A percentile compares a stretch with the other conserved stretches of the same genome.
These are phyloP conservation scores for Eolophus roseicapilla DNA, from an alignment of 2,113 vertebrate species.

Conservation along the genomic window DNA sequence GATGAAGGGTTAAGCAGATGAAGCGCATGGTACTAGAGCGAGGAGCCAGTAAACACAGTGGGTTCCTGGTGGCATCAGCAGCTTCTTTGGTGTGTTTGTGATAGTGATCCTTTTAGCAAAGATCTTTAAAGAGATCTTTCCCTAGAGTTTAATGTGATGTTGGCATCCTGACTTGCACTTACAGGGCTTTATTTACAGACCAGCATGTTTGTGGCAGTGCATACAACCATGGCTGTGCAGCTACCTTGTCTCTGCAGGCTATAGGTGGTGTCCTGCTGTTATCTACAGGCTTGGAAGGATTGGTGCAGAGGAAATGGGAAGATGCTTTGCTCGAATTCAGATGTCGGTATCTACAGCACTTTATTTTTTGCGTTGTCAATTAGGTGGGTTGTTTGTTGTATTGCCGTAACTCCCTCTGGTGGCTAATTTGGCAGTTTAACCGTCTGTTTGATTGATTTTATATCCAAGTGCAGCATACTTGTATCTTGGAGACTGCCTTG, in stretches of 20 bases:
- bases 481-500: not conserved
- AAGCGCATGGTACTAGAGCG: not conserved
- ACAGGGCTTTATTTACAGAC: not conserved
- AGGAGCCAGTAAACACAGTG: not conserved
- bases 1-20: not conserved
- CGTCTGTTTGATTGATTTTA: not conserved
- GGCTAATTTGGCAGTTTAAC: not conserved
- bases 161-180: accelerated
- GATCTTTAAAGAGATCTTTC: not conserved
- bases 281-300: not conserved
- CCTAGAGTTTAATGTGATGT: not conserved
- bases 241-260: not conserved
- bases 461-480: not conserved
- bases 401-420: slow-evolving; percentile 34
- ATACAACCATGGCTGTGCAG: accelerated
- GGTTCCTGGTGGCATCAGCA: not conserved
- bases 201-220: accelerated
- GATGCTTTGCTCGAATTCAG: not conserved
- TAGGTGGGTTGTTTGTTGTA: not conserved
- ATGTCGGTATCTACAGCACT: not conserved
- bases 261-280: not conserved
- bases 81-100: not conserved
- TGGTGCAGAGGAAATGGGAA: not conserved
- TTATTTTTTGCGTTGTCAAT: not conserved
- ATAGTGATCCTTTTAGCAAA: not conserved